Conservation (phyloP, 1,140 invertebrate genomes). For the Lepeophtheirus salmonis region DNA sequence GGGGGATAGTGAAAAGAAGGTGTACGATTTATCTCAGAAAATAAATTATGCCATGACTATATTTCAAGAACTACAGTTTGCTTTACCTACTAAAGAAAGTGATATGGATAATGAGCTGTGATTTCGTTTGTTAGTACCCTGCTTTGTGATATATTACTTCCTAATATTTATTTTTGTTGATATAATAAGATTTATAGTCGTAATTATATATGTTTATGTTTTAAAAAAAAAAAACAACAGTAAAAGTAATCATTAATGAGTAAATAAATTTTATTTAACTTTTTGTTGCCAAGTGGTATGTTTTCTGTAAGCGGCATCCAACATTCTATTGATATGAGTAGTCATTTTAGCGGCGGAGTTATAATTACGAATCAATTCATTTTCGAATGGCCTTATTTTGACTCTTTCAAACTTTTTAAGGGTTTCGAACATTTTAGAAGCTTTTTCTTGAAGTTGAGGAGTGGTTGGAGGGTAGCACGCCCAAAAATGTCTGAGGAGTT, state of each 20-base stretch:
- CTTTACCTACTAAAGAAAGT: neutral
- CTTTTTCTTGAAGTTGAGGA: slow-evolving; percentile 53
- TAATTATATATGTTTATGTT: too few relatives aligned
- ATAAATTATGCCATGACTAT: neutral
- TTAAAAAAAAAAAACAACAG: too few relatives aligned
- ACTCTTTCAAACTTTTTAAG: slow-evolving; percentile 65
- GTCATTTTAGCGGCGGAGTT: slow-evolving; percentile 38
- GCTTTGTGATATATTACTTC: too few relatives aligned
- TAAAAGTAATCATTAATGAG: too few relatives aligned
- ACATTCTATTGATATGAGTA: slow-evolving; percentile 62
- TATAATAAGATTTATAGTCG: too few relatives aligned
- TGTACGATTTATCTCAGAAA: neutral
- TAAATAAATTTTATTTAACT: too few relatives aligned
- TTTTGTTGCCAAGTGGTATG: slow-evolving; percentile 65
- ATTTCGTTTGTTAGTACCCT: too few relatives aligned
- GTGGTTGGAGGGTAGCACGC: slow-evolving; percentile 71
- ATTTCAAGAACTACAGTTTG: neutral
- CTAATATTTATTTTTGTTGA: too few relatives aligned
- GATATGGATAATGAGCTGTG: neutral
- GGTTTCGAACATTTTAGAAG: slow-evolving; percentile 63
- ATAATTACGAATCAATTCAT: slow-evolving; percentile 1
- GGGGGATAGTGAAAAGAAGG: neutral
- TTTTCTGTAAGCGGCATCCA: slow-evolving; percentile 59
- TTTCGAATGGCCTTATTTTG: slow-evolving; percentile 46
- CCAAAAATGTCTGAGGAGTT: slow-evolving; percentile 84